Percentiles rank a stretch among this genome's conserved stretches.
Conservation (phyloP, 1,140 invertebrate genomes). For the Harlomillsia oculata region DNA sequence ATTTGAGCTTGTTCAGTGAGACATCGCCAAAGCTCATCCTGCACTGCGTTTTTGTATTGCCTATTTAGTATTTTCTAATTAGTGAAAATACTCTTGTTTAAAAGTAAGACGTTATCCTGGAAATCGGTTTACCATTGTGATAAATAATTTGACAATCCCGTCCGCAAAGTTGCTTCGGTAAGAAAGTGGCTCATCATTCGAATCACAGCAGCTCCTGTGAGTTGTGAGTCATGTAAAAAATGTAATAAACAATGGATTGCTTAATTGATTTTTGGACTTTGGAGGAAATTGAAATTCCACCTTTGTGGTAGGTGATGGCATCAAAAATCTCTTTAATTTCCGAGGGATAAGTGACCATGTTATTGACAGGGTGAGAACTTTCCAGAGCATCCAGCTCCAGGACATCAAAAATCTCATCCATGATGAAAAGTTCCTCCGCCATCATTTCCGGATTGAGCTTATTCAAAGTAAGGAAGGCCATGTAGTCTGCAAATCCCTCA, state of each 20-base stretch:
- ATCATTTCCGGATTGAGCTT: slow-evolving; percentile 59
- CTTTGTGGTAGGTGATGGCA: slow-evolving; percentile 83
- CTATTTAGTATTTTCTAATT: slow-evolving; percentile 38
- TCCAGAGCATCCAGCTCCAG: slow-evolving; percentile 73
- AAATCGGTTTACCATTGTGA: slow-evolving; percentile 48
- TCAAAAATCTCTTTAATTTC: slow-evolving; percentile 93
- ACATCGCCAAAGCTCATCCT: slow-evolving; percentile 75
- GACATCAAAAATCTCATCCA: slow-evolving; percentile 69
- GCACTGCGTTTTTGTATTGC: slow-evolving; percentile 66
- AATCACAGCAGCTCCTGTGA: slow-evolving; percentile 60
- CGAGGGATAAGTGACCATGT: slow-evolving; percentile 73
- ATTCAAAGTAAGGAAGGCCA: slow-evolving; percentile 28
- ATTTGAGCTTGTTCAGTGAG: slow-evolving; percentile 61
- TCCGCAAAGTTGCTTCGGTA: slow-evolving; percentile 67
- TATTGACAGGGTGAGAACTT: slow-evolving; percentile 82
- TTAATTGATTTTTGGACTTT: not conserved
- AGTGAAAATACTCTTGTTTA: too few species aligned
- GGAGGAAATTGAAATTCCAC: slow-evolving; percentile 35
- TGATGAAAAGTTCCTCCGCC: slow-evolving; percentile 69
- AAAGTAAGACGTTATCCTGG: too few species aligned
- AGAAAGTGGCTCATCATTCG: slow-evolving; percentile 91
- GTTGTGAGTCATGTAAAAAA: not conserved
- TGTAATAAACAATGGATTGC: not conserved
- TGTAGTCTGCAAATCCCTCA: slow-evolving; percentile 63
- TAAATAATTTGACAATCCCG: slow-evolving; percentile 67